Percentiles rank a stretch among this genome's conserved stretches.
Conservation (phyloP, 2,113 vertebrate genomes). For the Nesoenas mayeri region DNA sequence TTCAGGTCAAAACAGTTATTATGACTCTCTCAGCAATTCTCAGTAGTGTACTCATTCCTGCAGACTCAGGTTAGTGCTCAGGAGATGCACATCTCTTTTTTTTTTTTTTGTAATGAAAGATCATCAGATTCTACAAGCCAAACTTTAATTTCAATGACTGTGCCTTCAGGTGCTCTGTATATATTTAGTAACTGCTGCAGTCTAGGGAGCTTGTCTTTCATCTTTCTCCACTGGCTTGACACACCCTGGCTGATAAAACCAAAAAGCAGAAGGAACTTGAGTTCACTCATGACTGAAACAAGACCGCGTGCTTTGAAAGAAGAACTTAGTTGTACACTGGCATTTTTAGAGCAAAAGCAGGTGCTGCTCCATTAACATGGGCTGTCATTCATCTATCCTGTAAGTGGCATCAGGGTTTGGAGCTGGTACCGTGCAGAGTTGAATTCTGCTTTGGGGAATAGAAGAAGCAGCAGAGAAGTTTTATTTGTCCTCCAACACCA, state of each 20-base stretch:
- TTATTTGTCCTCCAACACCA: background rate
- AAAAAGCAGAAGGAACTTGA: background rate
- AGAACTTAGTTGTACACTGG: fast-evolving
- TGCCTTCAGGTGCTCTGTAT: background rate
- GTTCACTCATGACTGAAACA: background rate
- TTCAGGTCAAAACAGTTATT: background rate
- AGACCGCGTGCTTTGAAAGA: fast-evolving
- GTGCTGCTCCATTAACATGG: background rate
- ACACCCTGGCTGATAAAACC: background rate
- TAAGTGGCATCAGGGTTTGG: background rate
- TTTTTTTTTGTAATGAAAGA: background rate
- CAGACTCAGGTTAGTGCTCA: background rate
- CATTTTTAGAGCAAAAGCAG: background rate
- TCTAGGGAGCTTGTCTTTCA: background rate
- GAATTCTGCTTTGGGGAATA: background rate
- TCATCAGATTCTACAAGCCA: background rate
- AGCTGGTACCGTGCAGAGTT: background rate
- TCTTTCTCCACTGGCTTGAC: background rate
- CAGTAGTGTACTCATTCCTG: background rate
- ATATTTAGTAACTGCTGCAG: background rate
- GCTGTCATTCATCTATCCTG: background rate
- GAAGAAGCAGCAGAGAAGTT: background rate
- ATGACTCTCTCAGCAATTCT: background rate
- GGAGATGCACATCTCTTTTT: background rate
- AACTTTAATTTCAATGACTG: background rate